Percentiles rank a stretch among this genome's conserved stretches.
These are phyloP conservation scores for Gymnocypris eckloni DNA, from an alignment of 2,797 vertebrate genomes.

Conservation along the genomic window DNA sequence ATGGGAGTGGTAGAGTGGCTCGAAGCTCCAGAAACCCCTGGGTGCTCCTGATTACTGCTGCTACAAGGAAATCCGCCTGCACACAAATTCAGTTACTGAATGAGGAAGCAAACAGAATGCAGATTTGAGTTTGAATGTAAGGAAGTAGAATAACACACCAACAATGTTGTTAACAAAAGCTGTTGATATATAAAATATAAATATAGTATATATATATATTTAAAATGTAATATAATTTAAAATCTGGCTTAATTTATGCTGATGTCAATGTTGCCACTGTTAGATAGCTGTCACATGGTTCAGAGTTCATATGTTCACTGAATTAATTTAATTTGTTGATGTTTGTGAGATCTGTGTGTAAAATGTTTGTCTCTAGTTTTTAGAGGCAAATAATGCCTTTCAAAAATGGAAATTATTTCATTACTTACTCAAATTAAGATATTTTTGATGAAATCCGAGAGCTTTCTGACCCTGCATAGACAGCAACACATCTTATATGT, in stretches of 20 bases:
- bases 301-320: too few relatives aligned
- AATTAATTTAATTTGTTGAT: too few relatives aligned
- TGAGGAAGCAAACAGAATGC: neutral
- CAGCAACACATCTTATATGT: too few relatives aligned
- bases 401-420: too few relatives aligned
- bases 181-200: neutral
- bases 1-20: slow-evolving; percentile 77
- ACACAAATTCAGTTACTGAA: slow-evolving; percentile 53
- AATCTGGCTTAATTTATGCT: too few relatives aligned
- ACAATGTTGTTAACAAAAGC: neutral
- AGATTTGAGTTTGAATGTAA: neutral
- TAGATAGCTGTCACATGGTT: too few relatives aligned
- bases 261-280: too few relatives aligned
- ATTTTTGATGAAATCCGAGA: too few relatives aligned
- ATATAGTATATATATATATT: too few relatives aligned
- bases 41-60: slow-evolving; percentile 31
- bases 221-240: neutral
- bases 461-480: too few relatives aligned
- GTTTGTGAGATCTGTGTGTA: neutral
- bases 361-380: neutral
- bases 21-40: slow-evolving; percentile 61
- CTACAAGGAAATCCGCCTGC: slow-evolving; percentile 66
- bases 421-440: too few relatives aligned
- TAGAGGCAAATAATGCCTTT: neutral
- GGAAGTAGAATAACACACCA: neutral